Percentiles rank a stretch among this genome's conserved stretches.
Conservation (phyloP, 2,797 vertebrate genomes). For the Smutsia temminckii region DNA sequence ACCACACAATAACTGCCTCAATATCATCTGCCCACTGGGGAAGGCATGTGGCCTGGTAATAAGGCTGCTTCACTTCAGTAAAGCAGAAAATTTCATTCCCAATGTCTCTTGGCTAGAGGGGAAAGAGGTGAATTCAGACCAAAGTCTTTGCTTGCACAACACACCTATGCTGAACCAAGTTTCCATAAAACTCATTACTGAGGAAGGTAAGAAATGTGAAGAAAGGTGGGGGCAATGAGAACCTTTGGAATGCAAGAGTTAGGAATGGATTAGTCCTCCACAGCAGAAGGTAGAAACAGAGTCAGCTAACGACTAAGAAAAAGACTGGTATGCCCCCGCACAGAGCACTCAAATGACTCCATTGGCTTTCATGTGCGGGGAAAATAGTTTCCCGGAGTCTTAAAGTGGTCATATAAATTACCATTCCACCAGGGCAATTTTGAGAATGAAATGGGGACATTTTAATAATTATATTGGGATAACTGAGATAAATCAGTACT, state of each 20-base stretch:
- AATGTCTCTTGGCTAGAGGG: neutral
- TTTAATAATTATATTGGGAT: conserved; percentile 2
- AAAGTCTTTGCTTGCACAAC: conserved; percentile 9
- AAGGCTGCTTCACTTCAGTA: neutral
- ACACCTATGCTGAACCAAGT: neutral
- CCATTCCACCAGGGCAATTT: neutral
- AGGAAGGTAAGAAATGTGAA: conserved; percentile 44
- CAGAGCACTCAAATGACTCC: neutral
- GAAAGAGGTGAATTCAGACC: neutral
- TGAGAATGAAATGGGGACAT: conserved; percentile 14
- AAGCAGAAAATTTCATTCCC: neutral
- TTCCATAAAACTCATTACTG: neutral
- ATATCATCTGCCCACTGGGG: neutral
- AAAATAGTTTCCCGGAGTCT: conserved; percentile 38
- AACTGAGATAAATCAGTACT: neutral
- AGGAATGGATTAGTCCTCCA: conserved; percentile 34
- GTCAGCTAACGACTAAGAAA: conserved; percentile 14
- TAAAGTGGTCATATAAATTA: neutral
- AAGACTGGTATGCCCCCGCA: neutral
- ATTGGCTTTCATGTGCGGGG: neutral
- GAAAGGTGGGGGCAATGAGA: conserved; percentile 46
- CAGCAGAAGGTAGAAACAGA: conserved; percentile 4
- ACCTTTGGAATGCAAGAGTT: conserved; percentile 56
- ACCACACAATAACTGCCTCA: conserved; percentile 51
- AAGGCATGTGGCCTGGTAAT: conserved; percentile 2